Evolutionary conservation across 2,888 invertebrate species (phyloP).

Genomic region (Gastrophysa polygoni): DNA sequence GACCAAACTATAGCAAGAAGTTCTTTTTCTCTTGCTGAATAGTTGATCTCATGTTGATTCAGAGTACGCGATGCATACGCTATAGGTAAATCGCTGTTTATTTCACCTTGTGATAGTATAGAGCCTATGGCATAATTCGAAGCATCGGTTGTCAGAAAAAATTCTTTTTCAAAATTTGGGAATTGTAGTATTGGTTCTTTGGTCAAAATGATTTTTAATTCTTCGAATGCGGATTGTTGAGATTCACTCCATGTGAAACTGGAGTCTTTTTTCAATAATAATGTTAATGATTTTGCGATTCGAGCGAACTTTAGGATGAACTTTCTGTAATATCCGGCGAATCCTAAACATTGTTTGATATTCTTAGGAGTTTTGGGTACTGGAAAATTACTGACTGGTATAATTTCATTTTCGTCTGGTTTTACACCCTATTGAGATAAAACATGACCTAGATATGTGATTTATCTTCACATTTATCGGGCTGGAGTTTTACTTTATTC

Average conservation of each 20-base stretch:
- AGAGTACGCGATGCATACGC: constrained; percentile 50
- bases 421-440: neutral
- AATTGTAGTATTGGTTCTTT: constrained; percentile 36
- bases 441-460: neutral
- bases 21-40: constrained; percentile 52
- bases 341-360: constrained; percentile 36
- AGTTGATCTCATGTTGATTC: constrained; percentile 49
- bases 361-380: constrained; percentile 21
- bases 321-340: constrained; percentile 32
- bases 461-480: neutral
- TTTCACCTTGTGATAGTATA: constrained; percentile 45
- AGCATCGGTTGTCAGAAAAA: constrained; percentile 49
- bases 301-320: constrained; percentile 30
- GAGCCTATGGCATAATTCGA: constrained; percentile 43
- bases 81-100: constrained; percentile 47
- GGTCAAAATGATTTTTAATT: constrained; percentile 19
- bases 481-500: too few species aligned
- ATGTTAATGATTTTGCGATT: constrained; percentile 31
- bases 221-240: constrained; percentile 34
- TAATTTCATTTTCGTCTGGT: neutral
- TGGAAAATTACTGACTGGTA: neutral
- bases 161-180: constrained; percentile 44
- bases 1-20: constrained; percentile 51
- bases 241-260: constrained; percentile 25
- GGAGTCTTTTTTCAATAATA: constrained; percentile 26